A percentile compares a stretch with the other conserved stretches of the same genome.
These are phyloP conservation scores for Nematolebias whitei DNA, from an alignment of 2,113 vertebrate species.

Conservation along the genomic window DNA sequence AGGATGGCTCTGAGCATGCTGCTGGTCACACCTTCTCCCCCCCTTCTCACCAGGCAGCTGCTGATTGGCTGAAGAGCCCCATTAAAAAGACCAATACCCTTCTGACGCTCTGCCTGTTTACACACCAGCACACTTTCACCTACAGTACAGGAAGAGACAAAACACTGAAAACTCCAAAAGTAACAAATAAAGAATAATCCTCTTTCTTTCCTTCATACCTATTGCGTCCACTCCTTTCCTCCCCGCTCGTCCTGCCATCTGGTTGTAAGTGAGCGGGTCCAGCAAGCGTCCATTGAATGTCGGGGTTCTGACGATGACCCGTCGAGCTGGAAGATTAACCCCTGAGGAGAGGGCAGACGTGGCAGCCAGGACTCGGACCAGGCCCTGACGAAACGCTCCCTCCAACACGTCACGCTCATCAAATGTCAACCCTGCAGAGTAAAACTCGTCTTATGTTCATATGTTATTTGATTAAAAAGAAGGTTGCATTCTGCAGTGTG, in stretches of 20 bases:
- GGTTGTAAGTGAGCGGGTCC: slow-evolving; percentile 94
- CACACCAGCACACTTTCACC: slow-evolving; percentile 96
- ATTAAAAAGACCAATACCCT: slow-evolving; percentile 87
- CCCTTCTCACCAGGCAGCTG: slow-evolving; percentile 88
- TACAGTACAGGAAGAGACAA: slow-evolving; percentile 47
- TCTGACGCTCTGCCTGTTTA: slow-evolving; percentile 89
- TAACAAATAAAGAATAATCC: no score
- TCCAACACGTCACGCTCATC: slow-evolving; percentile 95
- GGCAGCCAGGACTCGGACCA: slow-evolving; percentile 86
- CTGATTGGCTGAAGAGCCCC: slow-evolving; percentile 88
- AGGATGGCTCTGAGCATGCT: slow-evolving; percentile 96
- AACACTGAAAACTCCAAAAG: not conserved
- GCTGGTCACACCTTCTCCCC: slow-evolving; percentile 87
- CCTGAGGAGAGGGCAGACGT: slow-evolving; percentile 97
- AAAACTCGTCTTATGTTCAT: not conserved
- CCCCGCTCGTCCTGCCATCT: slow-evolving; percentile 96
- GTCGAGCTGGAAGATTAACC: slow-evolving; percentile 94
- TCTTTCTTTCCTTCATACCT: slow-evolving; percentile 64
- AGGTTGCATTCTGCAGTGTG: not conserved
- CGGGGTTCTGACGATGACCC: slow-evolving; percentile 93
- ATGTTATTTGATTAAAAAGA: not conserved
- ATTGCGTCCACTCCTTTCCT: slow-evolving; percentile 93
- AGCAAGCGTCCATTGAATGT: slow-evolving; percentile 87
- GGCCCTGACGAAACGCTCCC: slow-evolving; percentile 90
- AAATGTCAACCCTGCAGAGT: slow-evolving; percentile 89